Evolutionary conservation across 1,140 invertebrate species (phyloP), one percentile per base, ranked within the genome.

Genomic region (Papilio xuthus): DNA sequence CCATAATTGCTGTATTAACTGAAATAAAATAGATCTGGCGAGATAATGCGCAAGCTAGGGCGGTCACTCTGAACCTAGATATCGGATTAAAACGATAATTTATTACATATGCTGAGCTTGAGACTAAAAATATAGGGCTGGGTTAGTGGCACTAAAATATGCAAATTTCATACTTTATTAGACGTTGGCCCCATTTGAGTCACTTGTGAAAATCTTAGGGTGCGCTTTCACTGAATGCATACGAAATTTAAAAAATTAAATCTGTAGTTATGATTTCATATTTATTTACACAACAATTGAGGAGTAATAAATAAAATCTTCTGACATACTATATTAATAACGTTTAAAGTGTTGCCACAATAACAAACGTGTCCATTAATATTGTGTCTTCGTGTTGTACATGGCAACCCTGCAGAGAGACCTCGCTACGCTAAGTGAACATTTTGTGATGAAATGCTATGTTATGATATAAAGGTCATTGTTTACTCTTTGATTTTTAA

Each of bases 131-230:
- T 67, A 67, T 67, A 67, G 60, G 60, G 60, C 60, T 67, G 26
- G 60, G 60, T 67, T 67, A 67, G 60, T 67, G 60, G 60, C 10
- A 28, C 60, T 67, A 28, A 67, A 67, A 67, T 67, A 67, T 67
- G 60, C 23, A 67, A 67, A 67, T 67, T 15, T 67, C 60, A 32
- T 67, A 67, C 60, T 67, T 67, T 67, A 67, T 67, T 67, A 67
- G 60, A 67, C 60, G 60, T 67, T 32, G 60, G 60, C 60, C 60
- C 60, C 60, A 67, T 67, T 67, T 67, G 60, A 15, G 26, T 67
- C 60, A 67, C 60, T 67, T 67, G 60, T 67, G 60, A 67, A 56
- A 67, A 67, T 67, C 60, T 67, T 67, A 67, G 60, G 26, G 60
- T 28, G 26, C 9, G 60, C 13, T 67, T 67, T 15, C 23, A 67